Evolutionary conservation across 2,888 invertebrate species (phyloP).

Genomic region (Aproaerema taeniolella): DNA sequence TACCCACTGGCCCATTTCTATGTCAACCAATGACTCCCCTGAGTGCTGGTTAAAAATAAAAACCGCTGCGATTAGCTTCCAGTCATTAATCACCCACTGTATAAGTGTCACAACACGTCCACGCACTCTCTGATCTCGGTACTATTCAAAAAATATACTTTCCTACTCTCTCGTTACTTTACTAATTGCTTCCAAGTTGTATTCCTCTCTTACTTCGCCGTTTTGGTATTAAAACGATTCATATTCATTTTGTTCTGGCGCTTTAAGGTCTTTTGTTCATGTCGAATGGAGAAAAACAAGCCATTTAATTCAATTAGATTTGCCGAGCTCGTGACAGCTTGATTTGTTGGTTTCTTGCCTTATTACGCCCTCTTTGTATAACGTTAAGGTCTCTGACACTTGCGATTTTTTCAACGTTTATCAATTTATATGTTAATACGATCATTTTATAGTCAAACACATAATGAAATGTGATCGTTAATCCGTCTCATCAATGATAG

Average conservation of each 20-base stretch:
- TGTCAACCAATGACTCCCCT: conserved; percentile 51
- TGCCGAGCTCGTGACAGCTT: background rate
- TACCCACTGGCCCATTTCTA: conserved; percentile 55
- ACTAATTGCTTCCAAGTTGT: conserved; percentile 42
- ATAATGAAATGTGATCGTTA: conserved; percentile 35
- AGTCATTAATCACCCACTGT: conserved; percentile 62
- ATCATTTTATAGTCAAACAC: too few species aligned
- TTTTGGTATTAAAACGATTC: conserved; percentile 3
- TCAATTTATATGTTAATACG: too few species aligned
- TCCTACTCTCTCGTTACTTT: conserved; percentile 27
- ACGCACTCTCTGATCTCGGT: conserved; percentile 56
- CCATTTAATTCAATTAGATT: background rate
- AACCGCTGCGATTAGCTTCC: conserved; percentile 49
- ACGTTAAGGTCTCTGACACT: too few species aligned
- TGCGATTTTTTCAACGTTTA: too few species aligned
- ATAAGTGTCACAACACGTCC: conserved; percentile 64
- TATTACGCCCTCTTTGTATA: too few species aligned
- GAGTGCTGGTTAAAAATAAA: conserved; percentile 55
- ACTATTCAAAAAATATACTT: conserved; percentile 43
- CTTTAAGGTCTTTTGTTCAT: background rate
- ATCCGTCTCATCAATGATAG: conserved; percentile 41
- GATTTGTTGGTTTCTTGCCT: background rate
- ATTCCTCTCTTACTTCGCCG: conserved; percentile 6
- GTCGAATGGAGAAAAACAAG: background rate
- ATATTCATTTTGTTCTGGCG: background rate